phyloP scores from a whole-genome alignment of 2,888 invertebrate species.

The Saturnia pavonia region DNA sequence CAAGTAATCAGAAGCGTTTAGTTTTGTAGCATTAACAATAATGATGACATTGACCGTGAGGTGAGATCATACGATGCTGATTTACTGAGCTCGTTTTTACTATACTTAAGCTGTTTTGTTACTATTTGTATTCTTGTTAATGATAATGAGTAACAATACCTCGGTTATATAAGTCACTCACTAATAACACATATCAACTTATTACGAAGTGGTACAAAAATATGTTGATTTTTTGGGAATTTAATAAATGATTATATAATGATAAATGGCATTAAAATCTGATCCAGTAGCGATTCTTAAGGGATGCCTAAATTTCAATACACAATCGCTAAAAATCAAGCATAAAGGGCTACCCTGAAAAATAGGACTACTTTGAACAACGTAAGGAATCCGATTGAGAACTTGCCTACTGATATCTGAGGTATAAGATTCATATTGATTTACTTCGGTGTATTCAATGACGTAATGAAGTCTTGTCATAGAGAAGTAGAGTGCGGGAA shows the following conservation, averaged over 20 bases:
- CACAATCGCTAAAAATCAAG: not conserved
- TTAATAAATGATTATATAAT: not conserved
- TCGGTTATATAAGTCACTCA: not conserved
- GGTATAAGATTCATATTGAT: not conserved
- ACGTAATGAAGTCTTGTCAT: not conserved
- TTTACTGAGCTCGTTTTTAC: not conserved
- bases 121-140: not conserved
- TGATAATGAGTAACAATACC: not conserved
- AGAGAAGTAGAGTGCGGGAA: not conserved
- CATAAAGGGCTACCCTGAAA: not conserved
- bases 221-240: not conserved
- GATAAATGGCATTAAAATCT: not conserved
- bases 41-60: not conserved
- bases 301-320: not conserved
- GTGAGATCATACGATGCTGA: constrained; percentile 3
- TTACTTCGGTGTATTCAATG: not conserved
- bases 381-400: not conserved
- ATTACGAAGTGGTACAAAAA: not conserved
- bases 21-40: not conserved
- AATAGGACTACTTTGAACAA: not conserved
- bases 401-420: not conserved
- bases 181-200: not conserved
- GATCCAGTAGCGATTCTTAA: not conserved
- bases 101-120: not conserved
- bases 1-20: not conserved